A percentile compares a stretch with the other conserved stretches of the same genome.
phyloP scores from a whole-genome alignment of 2,113 vertebrate species.

The Felis chaus region DNA sequence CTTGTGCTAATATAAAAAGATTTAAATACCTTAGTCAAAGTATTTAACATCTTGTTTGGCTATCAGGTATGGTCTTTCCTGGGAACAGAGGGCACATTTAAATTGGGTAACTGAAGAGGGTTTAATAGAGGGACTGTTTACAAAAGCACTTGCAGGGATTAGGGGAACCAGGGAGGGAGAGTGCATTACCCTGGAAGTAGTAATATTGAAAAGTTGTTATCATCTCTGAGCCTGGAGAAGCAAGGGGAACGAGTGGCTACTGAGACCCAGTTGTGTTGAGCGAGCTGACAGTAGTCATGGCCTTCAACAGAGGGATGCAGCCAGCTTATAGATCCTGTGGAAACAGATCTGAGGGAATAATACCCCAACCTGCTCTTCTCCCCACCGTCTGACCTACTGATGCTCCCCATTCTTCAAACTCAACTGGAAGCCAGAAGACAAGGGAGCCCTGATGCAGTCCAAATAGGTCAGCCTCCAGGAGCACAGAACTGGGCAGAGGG shows the following conservation, averaged over 20 bases:
- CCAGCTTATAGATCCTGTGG: not conserved
- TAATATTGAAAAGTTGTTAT: not conserved
- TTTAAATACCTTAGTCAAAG: constrained; percentile 34
- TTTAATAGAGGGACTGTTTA: constrained; percentile 28
- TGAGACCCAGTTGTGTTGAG: not conserved
- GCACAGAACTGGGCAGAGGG: not conserved
- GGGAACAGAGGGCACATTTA: not conserved
- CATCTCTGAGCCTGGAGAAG: not conserved
- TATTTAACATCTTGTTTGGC: constrained; percentile 46
- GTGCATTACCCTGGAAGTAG: not conserved
- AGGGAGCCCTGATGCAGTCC: not conserved
- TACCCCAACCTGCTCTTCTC: not conserved
- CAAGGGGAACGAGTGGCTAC: not conserved
- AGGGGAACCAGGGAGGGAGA: constrained; percentile 1
- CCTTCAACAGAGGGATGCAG: not conserved
- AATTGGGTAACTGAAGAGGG: constrained; percentile 10
- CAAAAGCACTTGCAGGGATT: not conserved
- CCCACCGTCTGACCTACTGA: not conserved
- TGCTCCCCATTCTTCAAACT: not conserved
- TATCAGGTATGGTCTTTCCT: not conserved
- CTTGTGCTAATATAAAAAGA: constrained; percentile 37
- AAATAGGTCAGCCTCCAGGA: constrained; percentile 13
- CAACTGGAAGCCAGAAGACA: constrained; percentile 35
- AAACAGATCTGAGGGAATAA: not conserved
- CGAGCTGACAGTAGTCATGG: not conserved